These are phyloP conservation scores for Meandrina meandrites DNA, from an alignment of 92 coral and sea anemone genomes.

Conservation along the genomic window DNA sequence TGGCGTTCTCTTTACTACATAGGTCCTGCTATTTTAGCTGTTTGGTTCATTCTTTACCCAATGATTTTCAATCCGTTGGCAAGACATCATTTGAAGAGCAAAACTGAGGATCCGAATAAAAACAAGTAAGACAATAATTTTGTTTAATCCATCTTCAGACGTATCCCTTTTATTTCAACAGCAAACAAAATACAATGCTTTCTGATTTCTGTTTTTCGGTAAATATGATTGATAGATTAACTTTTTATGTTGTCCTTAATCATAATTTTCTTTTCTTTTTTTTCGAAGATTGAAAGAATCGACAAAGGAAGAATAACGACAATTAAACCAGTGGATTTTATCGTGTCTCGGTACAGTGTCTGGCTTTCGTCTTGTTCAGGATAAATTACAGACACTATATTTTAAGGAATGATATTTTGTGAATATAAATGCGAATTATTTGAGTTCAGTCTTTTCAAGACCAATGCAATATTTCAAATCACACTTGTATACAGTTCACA, in stretches of 20 bases:
- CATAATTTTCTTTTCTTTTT: not conserved
- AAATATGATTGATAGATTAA: no score
- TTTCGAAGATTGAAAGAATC: conserved; percentile 7
- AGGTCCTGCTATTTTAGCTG: conserved; percentile 20
- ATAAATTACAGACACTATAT: not conserved
- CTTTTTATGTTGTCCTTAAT: not conserved
- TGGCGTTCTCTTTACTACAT: conserved; percentile 37
- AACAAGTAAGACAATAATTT: conserved; percentile 23
- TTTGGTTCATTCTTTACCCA: conserved; percentile 35
- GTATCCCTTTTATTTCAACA: not conserved
- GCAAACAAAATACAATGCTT: no score
- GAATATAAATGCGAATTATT: not conserved
- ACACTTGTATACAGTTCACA: not conserved
- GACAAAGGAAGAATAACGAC: not conserved
- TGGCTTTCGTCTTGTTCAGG: not conserved
- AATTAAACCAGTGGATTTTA: not conserved
- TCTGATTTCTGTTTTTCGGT: not conserved
- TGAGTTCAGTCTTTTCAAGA: not conserved
- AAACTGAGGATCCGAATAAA: conserved; percentile 9
- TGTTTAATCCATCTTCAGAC: not conserved
- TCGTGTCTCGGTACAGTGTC: not conserved
- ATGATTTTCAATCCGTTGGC: conserved; percentile 13
- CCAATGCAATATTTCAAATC: not conserved
- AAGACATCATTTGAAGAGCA: not conserved
- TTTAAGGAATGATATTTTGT: not conserved